Conservation (phyloP, 1,140 invertebrate species). For the Palaemon carinicauda region DNA sequence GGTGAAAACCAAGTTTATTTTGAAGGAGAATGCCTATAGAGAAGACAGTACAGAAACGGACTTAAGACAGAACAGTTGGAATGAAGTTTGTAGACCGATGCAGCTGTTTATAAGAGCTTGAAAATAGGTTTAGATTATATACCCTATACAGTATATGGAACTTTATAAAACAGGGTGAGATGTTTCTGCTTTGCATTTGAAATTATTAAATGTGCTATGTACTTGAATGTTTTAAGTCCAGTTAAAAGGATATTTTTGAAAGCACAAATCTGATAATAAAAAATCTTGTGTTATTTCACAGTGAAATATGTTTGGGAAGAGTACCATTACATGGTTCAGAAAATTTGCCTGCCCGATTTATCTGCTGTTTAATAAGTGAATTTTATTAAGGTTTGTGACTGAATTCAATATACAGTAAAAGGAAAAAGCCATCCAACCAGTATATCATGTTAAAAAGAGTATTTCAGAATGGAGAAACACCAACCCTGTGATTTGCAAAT, state of each 20-base stretch:
- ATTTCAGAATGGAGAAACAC: no score
- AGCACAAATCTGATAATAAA: not conserved
- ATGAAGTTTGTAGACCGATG: not conserved
- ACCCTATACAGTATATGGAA: not conserved
- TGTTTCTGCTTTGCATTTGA: not conserved
- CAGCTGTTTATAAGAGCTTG: conserved; percentile 6
- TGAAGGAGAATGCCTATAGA: not conserved
- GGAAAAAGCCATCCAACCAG: no score
- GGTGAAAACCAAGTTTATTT: no score
- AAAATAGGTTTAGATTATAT: not conserved
- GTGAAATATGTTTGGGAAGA: not conserved
- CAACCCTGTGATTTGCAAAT: no score
- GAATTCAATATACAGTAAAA: no score
- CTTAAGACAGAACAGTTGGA: not conserved
- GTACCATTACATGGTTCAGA: no score
- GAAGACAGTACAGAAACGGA: not conserved
- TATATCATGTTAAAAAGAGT: no score
- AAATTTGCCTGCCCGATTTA: no score
- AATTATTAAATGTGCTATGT: no score
- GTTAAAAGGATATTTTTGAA: not conserved
- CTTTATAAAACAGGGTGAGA: not conserved
- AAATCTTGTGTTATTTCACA: not conserved
- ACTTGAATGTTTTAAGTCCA: not conserved
- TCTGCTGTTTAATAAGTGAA: no score
- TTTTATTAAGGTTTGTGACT: no score